phyloP scores from a whole-genome alignment of 2,888 invertebrate genomes.

The Arrhopalites spinosus region DNA sequence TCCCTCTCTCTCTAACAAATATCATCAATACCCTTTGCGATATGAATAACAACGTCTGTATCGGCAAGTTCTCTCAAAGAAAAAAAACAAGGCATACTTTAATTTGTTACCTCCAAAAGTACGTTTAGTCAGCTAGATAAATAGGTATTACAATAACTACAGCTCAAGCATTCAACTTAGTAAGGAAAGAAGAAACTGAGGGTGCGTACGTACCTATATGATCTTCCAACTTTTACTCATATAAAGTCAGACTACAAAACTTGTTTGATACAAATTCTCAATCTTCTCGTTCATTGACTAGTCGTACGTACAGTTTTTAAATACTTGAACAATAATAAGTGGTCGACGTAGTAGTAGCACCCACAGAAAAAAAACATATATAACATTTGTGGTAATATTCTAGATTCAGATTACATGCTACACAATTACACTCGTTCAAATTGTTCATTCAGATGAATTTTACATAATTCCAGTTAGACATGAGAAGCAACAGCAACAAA shows the following conservation, averaged over 20 bases:
- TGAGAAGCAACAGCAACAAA: too few species aligned
- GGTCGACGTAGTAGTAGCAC: neutral
- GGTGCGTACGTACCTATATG: neutral
- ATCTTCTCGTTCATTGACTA: conserved; percentile 17
- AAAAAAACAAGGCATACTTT: neutral
- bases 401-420: neutral
- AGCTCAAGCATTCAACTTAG: neutral
- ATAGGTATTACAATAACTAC: neutral
- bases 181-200: neutral
- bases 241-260: conserved; percentile 8
- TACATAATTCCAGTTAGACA: neutral
- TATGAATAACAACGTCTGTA: conserved; percentile 14
- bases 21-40: neutral
- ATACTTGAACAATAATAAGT: neutral
- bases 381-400: too few species aligned
- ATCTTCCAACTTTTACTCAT: neutral
- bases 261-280: conserved; percentile 19
- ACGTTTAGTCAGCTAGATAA: conserved; percentile 6
- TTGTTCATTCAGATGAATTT: neutral
- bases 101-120: conserved; percentile 14
- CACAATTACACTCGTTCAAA: neutral
- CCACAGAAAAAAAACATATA: neutral
- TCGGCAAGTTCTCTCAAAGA: conserved; percentile 11
- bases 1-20: neutral
- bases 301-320: neutral